Conservation (phyloP, 2,888 invertebrate genomes). For the Xiphydria camelus region DNA sequence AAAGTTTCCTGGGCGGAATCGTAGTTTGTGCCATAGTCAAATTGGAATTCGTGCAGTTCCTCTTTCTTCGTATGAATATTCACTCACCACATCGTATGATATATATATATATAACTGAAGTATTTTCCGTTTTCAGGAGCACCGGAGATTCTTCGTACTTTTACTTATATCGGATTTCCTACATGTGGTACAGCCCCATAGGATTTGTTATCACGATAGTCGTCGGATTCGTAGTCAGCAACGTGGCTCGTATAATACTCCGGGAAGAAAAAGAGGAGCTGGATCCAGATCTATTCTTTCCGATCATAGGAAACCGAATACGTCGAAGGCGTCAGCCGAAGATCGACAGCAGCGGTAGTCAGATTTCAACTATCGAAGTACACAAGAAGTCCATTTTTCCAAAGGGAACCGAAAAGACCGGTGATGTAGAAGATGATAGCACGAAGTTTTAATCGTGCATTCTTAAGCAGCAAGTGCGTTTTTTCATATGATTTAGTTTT, state of each 20-base stretch:
- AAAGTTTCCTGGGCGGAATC: too few species aligned
- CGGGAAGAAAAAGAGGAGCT: slow-evolving; percentile 16
- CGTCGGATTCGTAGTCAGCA: slow-evolving; percentile 67
- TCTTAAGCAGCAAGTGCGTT: too few species aligned
- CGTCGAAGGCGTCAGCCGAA: slow-evolving; percentile 17
- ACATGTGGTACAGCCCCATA: slow-evolving; percentile 86
- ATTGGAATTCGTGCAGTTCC: too few species aligned
- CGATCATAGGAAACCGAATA: slow-evolving; percentile 38
- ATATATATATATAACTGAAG: too few species aligned
- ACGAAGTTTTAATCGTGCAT: too few species aligned
- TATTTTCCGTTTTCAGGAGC: too few species aligned
- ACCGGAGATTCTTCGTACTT: slow-evolving; percentile 30
- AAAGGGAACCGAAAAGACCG: too few species aligned
- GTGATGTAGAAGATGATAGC: too few species aligned
- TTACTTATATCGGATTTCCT: slow-evolving; percentile 57
- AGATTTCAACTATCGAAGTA: not conserved
- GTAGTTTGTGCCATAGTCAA: too few species aligned
- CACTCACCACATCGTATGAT: too few species aligned
- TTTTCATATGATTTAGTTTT: too few species aligned
- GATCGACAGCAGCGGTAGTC: not conserved
- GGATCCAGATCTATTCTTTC: slow-evolving; percentile 46
- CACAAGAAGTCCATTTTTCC: slow-evolving; percentile 32
- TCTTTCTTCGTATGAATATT: too few species aligned
- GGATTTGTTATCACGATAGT: slow-evolving; percentile 74
- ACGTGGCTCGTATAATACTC: slow-evolving; percentile 20